Conservation (phyloP, 2,888 invertebrate species). For the Sepioteuthis lessoniana region DNA sequence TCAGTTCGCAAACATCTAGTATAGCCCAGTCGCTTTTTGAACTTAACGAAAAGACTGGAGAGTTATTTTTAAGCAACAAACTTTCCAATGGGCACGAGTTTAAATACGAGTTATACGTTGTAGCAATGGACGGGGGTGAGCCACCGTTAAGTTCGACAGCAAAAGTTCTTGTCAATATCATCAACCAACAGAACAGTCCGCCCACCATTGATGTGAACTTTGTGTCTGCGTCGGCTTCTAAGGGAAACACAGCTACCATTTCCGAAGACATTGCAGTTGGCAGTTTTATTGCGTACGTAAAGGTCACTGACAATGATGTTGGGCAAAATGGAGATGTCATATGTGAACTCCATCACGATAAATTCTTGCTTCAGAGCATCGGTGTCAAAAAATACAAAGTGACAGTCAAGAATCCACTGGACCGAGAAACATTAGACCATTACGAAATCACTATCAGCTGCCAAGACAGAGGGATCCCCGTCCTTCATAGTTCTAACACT, state of each 20-base stretch:
- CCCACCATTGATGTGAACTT: neutral
- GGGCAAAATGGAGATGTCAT: neutral
- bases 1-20: neutral
- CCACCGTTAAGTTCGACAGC: constrained; percentile 6
- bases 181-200: neutral
- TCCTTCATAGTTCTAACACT: neutral
- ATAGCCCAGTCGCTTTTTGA: neutral
- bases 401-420: neutral
- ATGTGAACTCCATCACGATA: neutral
- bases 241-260: neutral
- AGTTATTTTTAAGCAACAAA: neutral
- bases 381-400: neutral
- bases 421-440: neutral
- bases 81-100: neutral
- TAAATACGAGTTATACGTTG: neutral
- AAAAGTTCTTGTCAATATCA: neutral
- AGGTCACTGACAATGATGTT: neutral
- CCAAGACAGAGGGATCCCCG: neutral
- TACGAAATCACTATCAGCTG: neutral
- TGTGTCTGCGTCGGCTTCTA: neutral
- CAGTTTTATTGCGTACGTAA: constrained; percentile 1
- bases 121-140: neutral
- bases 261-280: constrained; percentile 12
- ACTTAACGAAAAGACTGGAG: neutral
- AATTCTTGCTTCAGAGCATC: neutral